Evolutionary conservation across 2,797 vertebrate species (phyloP).

Genomic region (Xerus rutilus): DNA sequence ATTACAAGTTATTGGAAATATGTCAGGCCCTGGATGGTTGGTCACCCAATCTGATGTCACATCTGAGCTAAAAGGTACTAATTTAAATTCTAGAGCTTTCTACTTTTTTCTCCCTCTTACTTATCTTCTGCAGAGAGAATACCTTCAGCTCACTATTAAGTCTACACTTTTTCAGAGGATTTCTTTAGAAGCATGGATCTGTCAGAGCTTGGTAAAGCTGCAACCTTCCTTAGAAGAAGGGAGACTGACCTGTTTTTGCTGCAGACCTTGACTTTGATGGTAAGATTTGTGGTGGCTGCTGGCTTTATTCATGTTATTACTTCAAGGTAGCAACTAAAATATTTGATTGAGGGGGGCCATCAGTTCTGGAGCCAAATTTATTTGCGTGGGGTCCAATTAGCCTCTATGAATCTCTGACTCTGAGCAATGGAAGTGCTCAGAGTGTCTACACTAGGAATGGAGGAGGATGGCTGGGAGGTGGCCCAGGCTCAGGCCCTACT

Average conservation of each 20-base stretch:
- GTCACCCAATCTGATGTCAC: neutral
- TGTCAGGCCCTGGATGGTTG: neutral
- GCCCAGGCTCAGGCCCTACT: neutral
- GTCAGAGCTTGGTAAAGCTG: constrained; percentile 87
- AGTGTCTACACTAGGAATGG: neutral
- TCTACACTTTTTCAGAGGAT: neutral
- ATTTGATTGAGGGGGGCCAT: no score
- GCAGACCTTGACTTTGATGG: constrained; percentile 82
- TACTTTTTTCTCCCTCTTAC: neutral
- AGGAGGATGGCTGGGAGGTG: neutral
- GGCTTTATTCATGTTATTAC: neutral
- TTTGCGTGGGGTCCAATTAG: neutral
- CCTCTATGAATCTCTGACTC: neutral
- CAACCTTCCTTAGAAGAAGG: constrained; percentile 86
- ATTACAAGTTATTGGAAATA: neutral
- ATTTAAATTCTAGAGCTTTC: neutral
- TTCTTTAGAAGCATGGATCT: constrained; percentile 87
- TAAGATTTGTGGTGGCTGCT: constrained; percentile 68
- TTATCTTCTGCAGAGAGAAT: constrained; percentile 42
- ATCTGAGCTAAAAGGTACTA: neutral
- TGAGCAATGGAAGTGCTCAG: neutral
- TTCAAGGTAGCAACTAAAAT: neutral
- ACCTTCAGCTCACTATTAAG: constrained; percentile 48
- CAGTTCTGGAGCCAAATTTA: neutral
- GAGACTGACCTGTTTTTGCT: constrained; percentile 85